Conservation (phyloP, 1,140 invertebrate species). For the Dufourea novaeangliae region DNA sequence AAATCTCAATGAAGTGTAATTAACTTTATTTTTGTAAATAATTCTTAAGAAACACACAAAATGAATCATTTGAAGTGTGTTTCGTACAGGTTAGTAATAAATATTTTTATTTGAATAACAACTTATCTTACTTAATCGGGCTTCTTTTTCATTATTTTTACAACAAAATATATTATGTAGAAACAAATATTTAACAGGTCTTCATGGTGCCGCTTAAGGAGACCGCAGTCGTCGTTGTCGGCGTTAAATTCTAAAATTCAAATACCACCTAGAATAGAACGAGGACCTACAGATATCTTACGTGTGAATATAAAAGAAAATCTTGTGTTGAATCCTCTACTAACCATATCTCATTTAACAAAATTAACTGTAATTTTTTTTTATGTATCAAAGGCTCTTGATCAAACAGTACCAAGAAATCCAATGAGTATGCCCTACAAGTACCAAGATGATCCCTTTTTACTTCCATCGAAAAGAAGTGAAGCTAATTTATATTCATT, state of each 20-base stretch:
- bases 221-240: constrained; percentile 53
- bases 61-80: constrained; percentile 50
- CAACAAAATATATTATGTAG: neutral
- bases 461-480: constrained; percentile 90
- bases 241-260: constrained; percentile 72
- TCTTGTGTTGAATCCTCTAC: neutral
- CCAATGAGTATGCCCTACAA: constrained; percentile 92
- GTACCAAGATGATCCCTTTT: constrained; percentile 94
- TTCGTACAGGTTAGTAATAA: constrained; percentile 37
- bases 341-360: neutral
- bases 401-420: constrained; percentile 88
- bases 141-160: neutral
- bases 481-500: constrained; percentile 89
- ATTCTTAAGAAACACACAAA: neutral
- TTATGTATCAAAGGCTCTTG: constrained; percentile 84
- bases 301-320: constrained; percentile 71
- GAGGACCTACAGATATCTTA: constrained; percentile 91
- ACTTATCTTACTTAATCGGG: neutral
- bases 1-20: neutral
- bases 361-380: neutral
- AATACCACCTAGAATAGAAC: constrained; percentile 87
- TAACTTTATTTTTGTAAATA: neutral
- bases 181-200: constrained; percentile 13
- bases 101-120: neutral
- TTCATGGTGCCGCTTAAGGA: constrained; percentile 27